Base-by-base conservation (phyloP, 2,113 vertebrate species). In the Clarias macrocephalus region DNA sequence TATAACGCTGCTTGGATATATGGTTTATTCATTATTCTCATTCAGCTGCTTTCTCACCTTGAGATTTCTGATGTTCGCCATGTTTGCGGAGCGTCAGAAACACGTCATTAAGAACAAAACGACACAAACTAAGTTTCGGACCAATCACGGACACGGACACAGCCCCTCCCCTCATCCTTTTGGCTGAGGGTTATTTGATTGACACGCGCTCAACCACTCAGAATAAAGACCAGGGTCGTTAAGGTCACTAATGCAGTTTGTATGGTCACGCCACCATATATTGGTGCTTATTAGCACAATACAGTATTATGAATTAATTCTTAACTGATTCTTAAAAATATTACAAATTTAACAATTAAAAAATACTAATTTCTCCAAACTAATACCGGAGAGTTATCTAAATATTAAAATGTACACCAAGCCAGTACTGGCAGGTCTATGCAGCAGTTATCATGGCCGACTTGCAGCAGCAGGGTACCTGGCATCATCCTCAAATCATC, bases 41-140 rank as follows among this genome's bases (percentile, higher is more conserved):
- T 66, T 87, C 19, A 81, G 23, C 86, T 30, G 7, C 13, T n/a
- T 83, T 1, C 94, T 95, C 95, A 96, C 95, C 95, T 95, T 95
- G 91, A 96, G 89, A 63, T 92, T 93, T 33, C 95, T 93, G 90
- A 96, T 95, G 80, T 95, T 95, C 94, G 95, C 95, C 95, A 96
- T 95, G 80, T 93, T 94, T 25, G 87, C 60, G 56, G 13, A 62
- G 18, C 30, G 33, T 63, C 76, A 68, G 52, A 11, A 30, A 25
- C 18, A 30, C 86, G 84, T 86, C 76, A 85, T 3, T 19, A 0
- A n/a, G 62, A 30, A 28, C 33, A 37, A 57, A n/a, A 59, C 19
- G 15, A 0, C 1, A 13, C 56, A 21, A 62, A 48, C 21, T 2
- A 12, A 72, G 7, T 18, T 80, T 56, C 42, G 1, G 72, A 19